phyloP scores from a whole-genome alignment of 2,888 invertebrate genomes.

The Eucera pruinosa region DNA sequence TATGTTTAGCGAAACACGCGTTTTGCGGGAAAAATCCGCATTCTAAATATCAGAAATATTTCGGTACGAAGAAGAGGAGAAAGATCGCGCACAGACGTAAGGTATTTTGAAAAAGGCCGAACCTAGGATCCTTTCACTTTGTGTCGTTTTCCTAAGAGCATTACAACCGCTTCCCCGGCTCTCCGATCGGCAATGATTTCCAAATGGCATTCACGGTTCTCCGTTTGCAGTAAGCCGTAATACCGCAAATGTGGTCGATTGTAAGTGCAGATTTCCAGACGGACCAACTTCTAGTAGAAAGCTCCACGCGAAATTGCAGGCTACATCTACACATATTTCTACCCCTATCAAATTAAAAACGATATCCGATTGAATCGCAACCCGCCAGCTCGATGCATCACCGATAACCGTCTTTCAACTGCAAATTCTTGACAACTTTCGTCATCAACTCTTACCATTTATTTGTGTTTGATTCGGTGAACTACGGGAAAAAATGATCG shows the following conservation, averaged over 20 bases:
- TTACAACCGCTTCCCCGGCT: slow-evolving; percentile 44
- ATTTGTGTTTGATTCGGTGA: too few relatives aligned
- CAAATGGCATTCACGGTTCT: slow-evolving; percentile 57
- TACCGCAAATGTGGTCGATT: slow-evolving; percentile 66
- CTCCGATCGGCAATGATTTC: slow-evolving; percentile 58
- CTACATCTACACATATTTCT: slow-evolving; percentile 14
- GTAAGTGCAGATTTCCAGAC: slow-evolving; percentile 63
- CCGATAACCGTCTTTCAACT: not conserved
- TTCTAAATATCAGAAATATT: slow-evolving; percentile 31
- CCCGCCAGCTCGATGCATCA: not conserved
- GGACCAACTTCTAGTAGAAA: slow-evolving; percentile 32
- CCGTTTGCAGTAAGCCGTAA: slow-evolving; percentile 63
- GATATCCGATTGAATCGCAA: slow-evolving; percentile 37
- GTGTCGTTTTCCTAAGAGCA: slow-evolving; percentile 55
- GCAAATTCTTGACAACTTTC: too few relatives aligned
- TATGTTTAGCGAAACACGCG: too few relatives aligned
- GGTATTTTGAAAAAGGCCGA: slow-evolving; percentile 15
- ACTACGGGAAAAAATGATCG: too few relatives aligned
- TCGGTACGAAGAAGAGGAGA: slow-evolving; percentile 1
- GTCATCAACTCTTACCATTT: too few relatives aligned
- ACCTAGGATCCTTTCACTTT: slow-evolving; percentile 48
- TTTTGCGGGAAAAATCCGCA: not conserved
- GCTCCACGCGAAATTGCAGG: slow-evolving; percentile 48
- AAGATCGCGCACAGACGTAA: not conserved
- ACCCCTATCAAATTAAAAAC: slow-evolving; percentile 58